phyloP scores from a whole-genome alignment of 1,140 invertebrate species.

The Zaprionus ghesquierei region DNA sequence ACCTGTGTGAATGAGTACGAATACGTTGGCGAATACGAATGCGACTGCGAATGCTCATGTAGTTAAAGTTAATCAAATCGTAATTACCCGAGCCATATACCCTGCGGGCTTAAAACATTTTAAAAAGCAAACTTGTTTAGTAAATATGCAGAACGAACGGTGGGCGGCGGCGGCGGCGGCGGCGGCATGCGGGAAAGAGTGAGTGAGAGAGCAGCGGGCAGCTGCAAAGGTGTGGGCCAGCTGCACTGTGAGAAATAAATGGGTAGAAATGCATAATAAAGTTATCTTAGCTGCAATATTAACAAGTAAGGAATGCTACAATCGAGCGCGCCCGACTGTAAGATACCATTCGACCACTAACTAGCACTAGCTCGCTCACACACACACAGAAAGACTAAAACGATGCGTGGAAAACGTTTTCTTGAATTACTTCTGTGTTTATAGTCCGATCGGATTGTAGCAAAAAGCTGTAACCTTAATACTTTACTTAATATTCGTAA shows the following conservation, averaged over 20 bases:
- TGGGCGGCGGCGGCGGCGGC: background rate
- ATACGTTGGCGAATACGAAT: slow-evolving; percentile 21
- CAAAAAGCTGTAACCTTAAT: too few species aligned
- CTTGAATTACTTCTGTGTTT: too few species aligned
- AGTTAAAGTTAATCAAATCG: slow-evolving; percentile 83
- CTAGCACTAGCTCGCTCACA: too few species aligned
- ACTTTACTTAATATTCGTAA: too few species aligned
- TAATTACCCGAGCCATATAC: slow-evolving; percentile 78
- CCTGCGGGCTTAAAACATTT: slow-evolving; percentile 71
- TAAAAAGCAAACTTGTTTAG: slow-evolving; percentile 81
- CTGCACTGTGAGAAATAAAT: background rate
- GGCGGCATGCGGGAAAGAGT: background rate
- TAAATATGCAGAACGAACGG: slow-evolving; percentile 29
- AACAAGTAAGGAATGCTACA: too few species aligned
- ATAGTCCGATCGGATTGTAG: too few species aligned
- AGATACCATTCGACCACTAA: too few species aligned
- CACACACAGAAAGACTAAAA: too few species aligned
- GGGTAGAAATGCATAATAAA: too few species aligned
- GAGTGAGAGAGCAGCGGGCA: background rate
- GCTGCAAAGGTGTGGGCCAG: background rate
- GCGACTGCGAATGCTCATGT: slow-evolving; percentile 75
- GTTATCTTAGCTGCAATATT: too few species aligned
- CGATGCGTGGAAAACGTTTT: too few species aligned
- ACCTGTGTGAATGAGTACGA: slow-evolving; percentile 19
- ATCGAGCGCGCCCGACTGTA: too few species aligned